phyloP scores from a whole-genome alignment of 1,140 invertebrate genomes.

The Helicoverpa zea region DNA sequence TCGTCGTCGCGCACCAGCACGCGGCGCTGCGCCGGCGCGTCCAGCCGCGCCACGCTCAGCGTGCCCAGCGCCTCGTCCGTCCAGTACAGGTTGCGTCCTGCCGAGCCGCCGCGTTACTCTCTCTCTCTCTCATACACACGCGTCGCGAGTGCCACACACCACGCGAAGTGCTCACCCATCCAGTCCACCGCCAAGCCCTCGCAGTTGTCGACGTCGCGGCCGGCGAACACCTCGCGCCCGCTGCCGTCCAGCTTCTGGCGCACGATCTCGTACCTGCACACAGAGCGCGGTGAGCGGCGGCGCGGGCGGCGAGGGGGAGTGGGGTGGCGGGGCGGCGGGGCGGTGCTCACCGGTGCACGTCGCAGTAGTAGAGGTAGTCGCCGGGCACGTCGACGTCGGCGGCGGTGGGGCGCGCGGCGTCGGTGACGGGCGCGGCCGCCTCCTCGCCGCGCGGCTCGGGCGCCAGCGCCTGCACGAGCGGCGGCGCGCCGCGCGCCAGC shows the following conservation, averaged over 20 bases:
- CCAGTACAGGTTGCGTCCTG: conserved; percentile 93
- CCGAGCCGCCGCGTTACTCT: too few species aligned
- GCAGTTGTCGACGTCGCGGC: conserved; percentile 89
- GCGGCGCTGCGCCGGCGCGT: conserved; percentile 85
- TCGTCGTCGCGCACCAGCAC: conserved; percentile 86
- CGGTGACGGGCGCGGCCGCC: conserved; percentile 90
- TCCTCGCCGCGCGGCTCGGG: conserved; percentile 64
- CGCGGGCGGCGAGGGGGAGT: too few species aligned
- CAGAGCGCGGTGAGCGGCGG: too few species aligned
- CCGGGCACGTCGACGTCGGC: conserved; percentile 89
- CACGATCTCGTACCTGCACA: conserved; percentile 88
- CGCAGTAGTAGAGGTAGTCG: conserved; percentile 91
- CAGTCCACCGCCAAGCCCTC: conserved; percentile 93
- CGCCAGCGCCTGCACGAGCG: conserved; percentile 59
- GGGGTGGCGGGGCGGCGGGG: background rate
- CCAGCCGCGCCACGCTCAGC: conserved; percentile 89
- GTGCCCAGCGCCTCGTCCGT: conserved; percentile 89
- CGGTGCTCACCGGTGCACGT: conserved; percentile 84
- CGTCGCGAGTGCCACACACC: too few species aligned
- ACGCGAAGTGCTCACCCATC: conserved; percentile 84
- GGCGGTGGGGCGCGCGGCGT: conserved; percentile 88
- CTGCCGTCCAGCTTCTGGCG: conserved; percentile 92
- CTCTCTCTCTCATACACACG: too few species aligned
- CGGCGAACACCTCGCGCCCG: conserved; percentile 88
- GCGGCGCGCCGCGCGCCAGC: conserved; percentile 71